A percentile compares a stretch with the other conserved stretches of the same genome.
phyloP scores from a whole-genome alignment of 2,888 invertebrate species.

The Epiblema foenella region DNA sequence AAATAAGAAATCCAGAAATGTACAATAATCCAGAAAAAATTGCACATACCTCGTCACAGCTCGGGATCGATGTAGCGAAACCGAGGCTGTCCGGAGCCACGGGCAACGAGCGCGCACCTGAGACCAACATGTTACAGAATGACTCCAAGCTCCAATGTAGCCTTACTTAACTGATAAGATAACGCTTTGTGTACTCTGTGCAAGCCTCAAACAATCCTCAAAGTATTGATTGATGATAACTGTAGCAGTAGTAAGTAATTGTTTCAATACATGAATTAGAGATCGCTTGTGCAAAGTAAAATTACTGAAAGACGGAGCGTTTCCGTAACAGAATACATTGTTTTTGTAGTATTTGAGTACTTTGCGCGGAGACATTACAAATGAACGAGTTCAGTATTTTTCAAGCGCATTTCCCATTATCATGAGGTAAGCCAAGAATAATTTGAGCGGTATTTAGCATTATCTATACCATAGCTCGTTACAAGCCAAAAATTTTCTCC shows the following conservation, averaged over 20 bases:
- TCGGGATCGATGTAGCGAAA: slow-evolving; percentile 50
- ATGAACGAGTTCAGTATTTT: slow-evolving; percentile 15
- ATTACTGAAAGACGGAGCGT: not conserved
- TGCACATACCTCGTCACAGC: slow-evolving; percentile 62
- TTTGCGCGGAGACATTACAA: slow-evolving; percentile 1
- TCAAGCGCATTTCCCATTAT: not conserved
- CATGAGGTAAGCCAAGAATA: slow-evolving; percentile 3
- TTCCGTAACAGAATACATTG: not conserved
- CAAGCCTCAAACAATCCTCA: slow-evolving; percentile 52
- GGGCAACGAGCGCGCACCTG: slow-evolving; percentile 70
- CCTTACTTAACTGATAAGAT: slow-evolving; percentile 75
- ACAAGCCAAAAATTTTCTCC: not conserved
- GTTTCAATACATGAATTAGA: slow-evolving; percentile 15
- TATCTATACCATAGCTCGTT: not conserved
- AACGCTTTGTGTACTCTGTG: slow-evolving; percentile 62
- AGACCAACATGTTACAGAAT: slow-evolving; percentile 74
- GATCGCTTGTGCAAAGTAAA: slow-evolving; percentile 3
- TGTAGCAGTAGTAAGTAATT: not conserved
- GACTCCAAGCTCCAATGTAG: slow-evolving; percentile 58
- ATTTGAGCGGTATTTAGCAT: not conserved
- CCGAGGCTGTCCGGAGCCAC: slow-evolving; percentile 54
- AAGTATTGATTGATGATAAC: slow-evolving; percentile 50
- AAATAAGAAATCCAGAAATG: not conserved
- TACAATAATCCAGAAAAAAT: not conserved
- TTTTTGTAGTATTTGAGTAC: not conserved